Conservation (phyloP, 2,113 vertebrate species). For the Prochilodus magdalenae region DNA sequence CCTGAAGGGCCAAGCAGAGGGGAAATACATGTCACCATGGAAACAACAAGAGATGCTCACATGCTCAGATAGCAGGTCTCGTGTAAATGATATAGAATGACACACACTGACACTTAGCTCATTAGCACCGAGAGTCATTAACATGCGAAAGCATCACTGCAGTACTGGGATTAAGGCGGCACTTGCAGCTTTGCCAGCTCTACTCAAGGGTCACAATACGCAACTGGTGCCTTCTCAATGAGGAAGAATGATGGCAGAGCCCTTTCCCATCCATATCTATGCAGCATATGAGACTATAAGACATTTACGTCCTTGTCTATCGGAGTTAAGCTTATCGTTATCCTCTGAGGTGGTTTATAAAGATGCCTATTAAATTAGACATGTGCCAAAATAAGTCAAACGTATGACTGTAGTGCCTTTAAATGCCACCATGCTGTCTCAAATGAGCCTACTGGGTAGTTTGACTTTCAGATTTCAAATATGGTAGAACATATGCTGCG, state of each 20-base stretch:
- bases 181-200: neutral
- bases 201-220: neutral
- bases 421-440: too few species aligned
- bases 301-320: neutral
- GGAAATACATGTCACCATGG: neutral
- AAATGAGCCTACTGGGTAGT: too few species aligned
- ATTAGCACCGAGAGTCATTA: constrained; percentile 3
- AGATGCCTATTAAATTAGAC: too few species aligned
- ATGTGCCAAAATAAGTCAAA: too few species aligned
- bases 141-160: neutral
- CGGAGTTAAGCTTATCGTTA: neutral
- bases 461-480: too few species aligned
- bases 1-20: constrained; percentile 60
- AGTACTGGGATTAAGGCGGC: neutral
- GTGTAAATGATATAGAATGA: neutral
- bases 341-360: too few species aligned
- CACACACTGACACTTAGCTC: neutral
- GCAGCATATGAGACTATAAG: neutral
- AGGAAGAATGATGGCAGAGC: neutral
- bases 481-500: too few species aligned
- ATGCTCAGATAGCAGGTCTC: neutral
- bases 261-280: neutral
- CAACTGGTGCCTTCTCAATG: neutral
- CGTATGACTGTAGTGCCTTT: too few species aligned
- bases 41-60: neutral